Percentiles rank a stretch among this genome's conserved stretches.
These are phyloP conservation scores for Falco berigora DNA, from an alignment of 2,797 vertebrate species.

Conservation along the genomic window DNA sequence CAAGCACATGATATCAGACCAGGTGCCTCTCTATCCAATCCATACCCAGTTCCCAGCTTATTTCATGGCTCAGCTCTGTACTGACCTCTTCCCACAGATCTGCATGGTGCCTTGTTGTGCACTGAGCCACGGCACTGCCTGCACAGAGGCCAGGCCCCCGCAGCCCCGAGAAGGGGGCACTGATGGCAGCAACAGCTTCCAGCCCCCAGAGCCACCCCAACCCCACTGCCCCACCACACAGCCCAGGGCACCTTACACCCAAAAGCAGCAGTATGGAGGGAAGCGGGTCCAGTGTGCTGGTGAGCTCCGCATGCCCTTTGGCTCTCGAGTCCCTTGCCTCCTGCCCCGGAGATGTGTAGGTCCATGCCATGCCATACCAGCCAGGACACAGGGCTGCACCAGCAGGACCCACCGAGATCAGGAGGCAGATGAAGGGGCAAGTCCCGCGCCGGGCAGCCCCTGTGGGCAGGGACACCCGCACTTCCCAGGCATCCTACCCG, in stretches of 20 bases:
- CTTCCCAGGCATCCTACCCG: background rate
- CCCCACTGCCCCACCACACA: background rate
- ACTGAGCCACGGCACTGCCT: rapidly evolving
- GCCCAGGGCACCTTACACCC: background rate
- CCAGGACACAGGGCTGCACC: background rate
- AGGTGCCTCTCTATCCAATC: rapidly evolving
- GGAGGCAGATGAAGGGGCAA: background rate
- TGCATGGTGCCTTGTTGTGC: rapidly evolving
- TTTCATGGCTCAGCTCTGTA: rapidly evolving
- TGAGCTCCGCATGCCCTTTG: no score
- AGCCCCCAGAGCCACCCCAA: background rate
- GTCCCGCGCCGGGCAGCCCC: no score
- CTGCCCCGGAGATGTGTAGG: background rate
- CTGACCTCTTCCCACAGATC: rapidly evolving
- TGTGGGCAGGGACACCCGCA: background rate
- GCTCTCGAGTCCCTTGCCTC: no score
- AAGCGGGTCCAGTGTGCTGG: background rate
- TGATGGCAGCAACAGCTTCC: rapidly evolving
- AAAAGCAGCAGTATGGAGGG: no score
- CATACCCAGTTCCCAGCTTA: rapidly evolving
- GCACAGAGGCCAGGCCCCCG: rapidly evolving
- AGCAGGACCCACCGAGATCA: background rate
- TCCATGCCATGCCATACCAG: no score
- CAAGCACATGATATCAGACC: rapidly evolving
- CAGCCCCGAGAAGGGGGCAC: rapidly evolving